Evolutionary conservation across 2,113 vertebrate species (phyloP), one percentile per base, ranked within the genome.

Genomic region (Brachyhypopomus occidentalis): DNA sequence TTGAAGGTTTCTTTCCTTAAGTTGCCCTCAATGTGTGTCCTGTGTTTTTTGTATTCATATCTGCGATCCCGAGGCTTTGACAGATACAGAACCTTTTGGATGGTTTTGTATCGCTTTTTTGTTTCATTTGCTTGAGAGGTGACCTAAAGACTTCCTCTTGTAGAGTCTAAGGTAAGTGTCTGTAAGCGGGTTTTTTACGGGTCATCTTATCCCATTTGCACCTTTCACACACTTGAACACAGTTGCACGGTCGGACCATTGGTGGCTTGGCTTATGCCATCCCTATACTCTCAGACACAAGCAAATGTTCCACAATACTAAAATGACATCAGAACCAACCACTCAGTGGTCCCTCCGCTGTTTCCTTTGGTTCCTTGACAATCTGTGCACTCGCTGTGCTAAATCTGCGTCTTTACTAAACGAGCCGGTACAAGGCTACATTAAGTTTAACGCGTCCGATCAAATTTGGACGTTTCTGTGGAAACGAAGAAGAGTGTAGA

Each of bases 1-100:
- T 85, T 82, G 45, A 80, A 83, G 73, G 81, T 83, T 86, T 69
- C 38, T 79, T 64, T 77, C 23, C 3, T 72, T 64, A 52, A 83
- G 69, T 77, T 62, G 23, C 67, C 75, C 69, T 77, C 9, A 64
- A 12, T 87, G 59, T 73, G 72, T 64, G 70, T 62, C 75, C 75
- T 70, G 20, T 74, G 76, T 78, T 52, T 75, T 66, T 63, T 60
- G 58, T 77, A 74, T 80, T 80, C 55, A 58, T 80, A 80, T 83
- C 62, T 69, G 41, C 27, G 60, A 60, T 76, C 60, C 66, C 22
- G 63, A 36, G 71, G 17, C 52, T 64, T 56, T 67, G 64, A 66
- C 58, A 79, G 52, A 82, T 67, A 75, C 27, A 80, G 14, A 74
- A 55, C 56, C 34, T 80, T 80, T 73, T 56, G 5, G 19, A 41